A percentile compares a stretch with the other conserved stretches of the same genome.
Evolutionary conservation across 2,797 vertebrate genomes (phyloP).

Genomic region (Novumbra hubbsi): DNA sequence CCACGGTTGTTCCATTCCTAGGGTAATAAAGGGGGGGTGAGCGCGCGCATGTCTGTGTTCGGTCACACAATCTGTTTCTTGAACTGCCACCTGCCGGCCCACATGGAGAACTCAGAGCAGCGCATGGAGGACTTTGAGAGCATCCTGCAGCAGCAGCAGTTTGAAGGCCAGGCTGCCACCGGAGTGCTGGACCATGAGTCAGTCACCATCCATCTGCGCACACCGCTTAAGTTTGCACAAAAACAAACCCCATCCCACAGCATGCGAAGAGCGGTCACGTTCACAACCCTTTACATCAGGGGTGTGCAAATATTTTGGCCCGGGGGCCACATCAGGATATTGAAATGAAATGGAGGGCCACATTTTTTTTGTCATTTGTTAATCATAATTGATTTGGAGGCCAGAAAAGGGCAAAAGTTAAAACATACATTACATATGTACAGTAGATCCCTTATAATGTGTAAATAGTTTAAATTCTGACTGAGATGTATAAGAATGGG

Average conservation of each 20-base stretch:
- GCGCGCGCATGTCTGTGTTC: slow-evolving; percentile 86
- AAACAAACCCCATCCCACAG: neutral
- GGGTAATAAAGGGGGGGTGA: slow-evolving; percentile 97
- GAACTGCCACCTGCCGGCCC: slow-evolving; percentile 97
- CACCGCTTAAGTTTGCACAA: neutral
- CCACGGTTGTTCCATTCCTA: slow-evolving; percentile 38
- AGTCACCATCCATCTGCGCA: slow-evolving; percentile 32
- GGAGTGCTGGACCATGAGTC: slow-evolving; percentile 96
- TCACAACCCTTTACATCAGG: neutral
- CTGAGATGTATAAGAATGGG: no score
- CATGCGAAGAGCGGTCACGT: neutral
- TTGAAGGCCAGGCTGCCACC: slow-evolving; percentile 81
- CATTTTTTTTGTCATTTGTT: no score
- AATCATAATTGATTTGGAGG: no score
- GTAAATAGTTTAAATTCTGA: no score
- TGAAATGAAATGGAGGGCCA: no score
- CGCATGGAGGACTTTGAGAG: slow-evolving; percentile 96
- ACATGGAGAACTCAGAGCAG: slow-evolving; percentile 96
- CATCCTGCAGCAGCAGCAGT: slow-evolving; percentile 96
- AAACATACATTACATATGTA: no score
- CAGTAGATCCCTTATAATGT: no score
- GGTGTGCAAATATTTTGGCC: no score
- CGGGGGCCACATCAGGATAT: no score
- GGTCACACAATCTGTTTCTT: slow-evolving; percentile 96
- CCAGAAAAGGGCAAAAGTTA: no score